Evolutionary conservation across 1,140 invertebrate species (phyloP), one percentile per base, ranked within the genome.

Genomic region (Drosophila chauvacae): DNA sequence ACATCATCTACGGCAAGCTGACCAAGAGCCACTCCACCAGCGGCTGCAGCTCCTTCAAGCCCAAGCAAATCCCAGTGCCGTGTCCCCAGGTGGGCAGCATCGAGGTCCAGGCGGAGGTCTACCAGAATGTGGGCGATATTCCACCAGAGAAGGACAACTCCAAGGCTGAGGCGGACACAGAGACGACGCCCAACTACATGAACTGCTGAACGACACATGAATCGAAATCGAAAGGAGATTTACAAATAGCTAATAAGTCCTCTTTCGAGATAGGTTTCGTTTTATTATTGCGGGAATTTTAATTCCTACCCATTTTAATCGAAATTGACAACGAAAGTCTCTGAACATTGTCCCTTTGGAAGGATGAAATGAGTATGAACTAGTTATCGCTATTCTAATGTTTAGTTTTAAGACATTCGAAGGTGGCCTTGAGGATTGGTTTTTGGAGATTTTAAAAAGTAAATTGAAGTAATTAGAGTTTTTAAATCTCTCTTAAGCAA

Each of bases 1-100:
- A 91, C 62, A 92, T 92, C 30, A 90, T 92, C 47, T 91, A 92
- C n/a, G 84, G 91, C 37, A 92, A 92, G 35, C 63, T 91, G 50
- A 91, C 68, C 66, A 75, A 92, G 64, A 80, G 63, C 57, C 30
- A 68, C 66, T 77, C 77, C 68, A 18, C 60, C 77, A 81, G 53
- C 70, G 45, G 77, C 33, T 92, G 91, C 83, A 92, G 90, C 76
- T 91, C 88, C 11, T 92, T 92, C 44, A 92, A 92, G 56, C 91
- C 90, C 48, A 91, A 83, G 30, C 88, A 91, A 42, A 76, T 84
- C 30, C 79, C 76, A 18, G 72, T 63, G 11, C 39, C 81, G 4
- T 78, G 74, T 48, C 87, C 91, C 3, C 82, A 91, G 55, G 80
- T 87, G 30, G 82, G 80, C 16, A 82, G 79, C 55, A 83, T 91